These are phyloP conservation scores for Mizuhopecten yessoensis DNA, from an alignment of 1,140 invertebrate species.

Conservation along the genomic window DNA sequence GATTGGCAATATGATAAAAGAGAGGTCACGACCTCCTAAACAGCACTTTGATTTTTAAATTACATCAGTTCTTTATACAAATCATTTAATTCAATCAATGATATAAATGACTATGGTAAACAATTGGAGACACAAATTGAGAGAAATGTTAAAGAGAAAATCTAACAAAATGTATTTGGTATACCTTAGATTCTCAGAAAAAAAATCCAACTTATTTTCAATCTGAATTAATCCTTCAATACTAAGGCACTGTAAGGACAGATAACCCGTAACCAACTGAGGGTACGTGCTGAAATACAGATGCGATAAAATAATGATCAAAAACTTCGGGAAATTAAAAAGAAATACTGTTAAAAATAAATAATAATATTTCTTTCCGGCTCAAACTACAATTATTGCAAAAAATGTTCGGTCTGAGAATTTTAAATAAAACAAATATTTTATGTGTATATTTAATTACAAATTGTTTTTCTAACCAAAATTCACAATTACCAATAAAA, in stretches of 20 bases:
- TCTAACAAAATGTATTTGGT: no score
- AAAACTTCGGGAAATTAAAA: no score
- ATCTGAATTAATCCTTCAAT: no score
- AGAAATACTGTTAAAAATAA: no score
- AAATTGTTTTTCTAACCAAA: background rate
- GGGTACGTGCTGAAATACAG: background rate
- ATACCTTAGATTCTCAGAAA: no score
- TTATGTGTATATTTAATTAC: no score
- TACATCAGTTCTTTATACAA: background rate
- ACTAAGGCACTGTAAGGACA: background rate
- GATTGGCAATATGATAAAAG: background rate
- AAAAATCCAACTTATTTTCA: no score
- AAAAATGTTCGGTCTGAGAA: background rate
- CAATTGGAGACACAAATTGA: no score
- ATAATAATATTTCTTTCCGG: no score
- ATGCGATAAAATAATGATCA: no score
- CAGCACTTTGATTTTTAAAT: constrained; percentile 21
- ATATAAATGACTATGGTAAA: background rate
- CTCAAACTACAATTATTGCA: background rate
- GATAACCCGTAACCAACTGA: background rate
- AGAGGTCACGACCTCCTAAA: background rate
- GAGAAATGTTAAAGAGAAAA: no score
- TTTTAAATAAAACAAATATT: background rate
- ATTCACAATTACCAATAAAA: no score
- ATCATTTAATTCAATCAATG: background rate